Percentiles rank a stretch among this genome's conserved stretches.
Conservation (phyloP, 2,888 invertebrate species). For the Agonopterix subpropinquella region DNA sequence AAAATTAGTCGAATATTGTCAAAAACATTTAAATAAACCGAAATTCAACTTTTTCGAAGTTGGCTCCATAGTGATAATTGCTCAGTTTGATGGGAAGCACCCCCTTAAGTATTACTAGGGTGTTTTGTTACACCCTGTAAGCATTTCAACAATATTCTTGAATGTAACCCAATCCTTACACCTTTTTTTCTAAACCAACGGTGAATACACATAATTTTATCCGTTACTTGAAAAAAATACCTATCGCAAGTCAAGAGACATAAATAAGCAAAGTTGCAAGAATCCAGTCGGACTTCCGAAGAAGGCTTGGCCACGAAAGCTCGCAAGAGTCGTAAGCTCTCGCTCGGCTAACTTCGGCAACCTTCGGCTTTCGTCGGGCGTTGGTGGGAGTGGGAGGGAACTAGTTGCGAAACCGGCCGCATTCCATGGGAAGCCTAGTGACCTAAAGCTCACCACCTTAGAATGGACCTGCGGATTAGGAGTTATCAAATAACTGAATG, state of each 20-base stretch:
- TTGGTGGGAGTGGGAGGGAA: constrained; percentile 45
- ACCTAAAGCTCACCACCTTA: constrained; percentile 48
- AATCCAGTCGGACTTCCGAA: constrained; percentile 52
- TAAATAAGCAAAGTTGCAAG: constrained; percentile 31
- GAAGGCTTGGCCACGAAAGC: constrained; percentile 34
- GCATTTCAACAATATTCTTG: no score
- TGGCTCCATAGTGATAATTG: no score
- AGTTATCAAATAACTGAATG: not conserved
- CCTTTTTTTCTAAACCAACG: no score
- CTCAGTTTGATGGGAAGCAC: no score
- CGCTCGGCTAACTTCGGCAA: constrained; percentile 23
- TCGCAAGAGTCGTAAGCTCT: constrained; percentile 19
- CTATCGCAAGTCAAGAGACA: not conserved
- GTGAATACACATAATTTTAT: no score
- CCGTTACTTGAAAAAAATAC: no score
- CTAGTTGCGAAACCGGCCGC: constrained; percentile 69
- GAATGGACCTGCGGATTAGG: constrained; percentile 18
- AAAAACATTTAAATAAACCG: no score
- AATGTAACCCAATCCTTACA: no score
- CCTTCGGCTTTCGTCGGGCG: constrained; percentile 27
- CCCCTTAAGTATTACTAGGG: no score
- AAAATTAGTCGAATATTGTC: no score
- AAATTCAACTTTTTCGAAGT: no score
- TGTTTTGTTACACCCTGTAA: no score
- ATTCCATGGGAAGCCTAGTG: constrained; percentile 61